A percentile compares a stretch with the other conserved stretches of the same genome.
These are phyloP conservation scores for Brienomyrus brachyistius DNA, from an alignment of 2,113 vertebrate species.

Conservation along the genomic window DNA sequence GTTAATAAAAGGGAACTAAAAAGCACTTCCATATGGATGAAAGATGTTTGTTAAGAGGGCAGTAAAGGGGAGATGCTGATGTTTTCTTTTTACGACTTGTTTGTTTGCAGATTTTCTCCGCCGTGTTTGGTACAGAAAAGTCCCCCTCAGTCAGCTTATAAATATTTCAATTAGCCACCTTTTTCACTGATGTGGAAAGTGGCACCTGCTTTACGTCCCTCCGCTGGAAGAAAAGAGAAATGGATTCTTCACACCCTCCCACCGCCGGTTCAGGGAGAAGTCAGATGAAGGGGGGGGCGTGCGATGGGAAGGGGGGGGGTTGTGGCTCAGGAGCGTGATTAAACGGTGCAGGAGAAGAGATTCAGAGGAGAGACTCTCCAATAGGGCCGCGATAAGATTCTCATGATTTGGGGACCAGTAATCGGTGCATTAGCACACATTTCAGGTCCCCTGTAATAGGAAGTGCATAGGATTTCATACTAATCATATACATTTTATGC, in stretches of 20 bases:
- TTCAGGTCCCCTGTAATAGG: not conserved
- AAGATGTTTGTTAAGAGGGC: not conserved
- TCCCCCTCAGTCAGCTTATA: not conserved
- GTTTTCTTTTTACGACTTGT: not conserved
- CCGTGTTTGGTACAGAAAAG: not conserved
- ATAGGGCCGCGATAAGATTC: not conserved
- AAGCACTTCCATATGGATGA: not conserved
- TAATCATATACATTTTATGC: too few species aligned
- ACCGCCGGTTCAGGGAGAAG: not conserved
- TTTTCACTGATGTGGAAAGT: not conserved
- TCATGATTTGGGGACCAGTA: not conserved
- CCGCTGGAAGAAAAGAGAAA: not conserved
- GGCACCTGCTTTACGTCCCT: not conserved
- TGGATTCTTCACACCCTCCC: not conserved
- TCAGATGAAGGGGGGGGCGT: not conserved
- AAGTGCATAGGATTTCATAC: not conserved
- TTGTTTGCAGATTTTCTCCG: not conserved
- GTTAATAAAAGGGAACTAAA: not conserved
- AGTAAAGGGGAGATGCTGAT: not conserved
- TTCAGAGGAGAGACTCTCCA: not conserved
- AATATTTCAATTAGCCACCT: slow-evolving; percentile 4
- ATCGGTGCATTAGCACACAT: not conserved
- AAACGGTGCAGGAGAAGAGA: not conserved
- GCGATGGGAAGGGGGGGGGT: not conserved
- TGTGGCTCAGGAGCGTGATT: not conserved